These are phyloP conservation scores for Ctenodactylus gundi DNA, from an alignment of 2,113 vertebrate genomes.

Conservation along the genomic window DNA sequence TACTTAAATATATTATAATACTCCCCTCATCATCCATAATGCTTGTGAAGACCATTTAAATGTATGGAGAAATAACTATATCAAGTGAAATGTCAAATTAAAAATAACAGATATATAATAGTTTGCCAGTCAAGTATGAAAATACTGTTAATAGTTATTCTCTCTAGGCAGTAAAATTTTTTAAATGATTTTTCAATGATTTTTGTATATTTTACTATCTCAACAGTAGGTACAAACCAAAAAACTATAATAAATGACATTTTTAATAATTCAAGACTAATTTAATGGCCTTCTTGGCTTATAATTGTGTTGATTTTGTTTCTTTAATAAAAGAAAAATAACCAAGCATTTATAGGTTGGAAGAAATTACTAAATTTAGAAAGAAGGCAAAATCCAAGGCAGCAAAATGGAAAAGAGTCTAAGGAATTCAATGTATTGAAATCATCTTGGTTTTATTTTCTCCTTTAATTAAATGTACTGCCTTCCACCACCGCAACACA, in stretches of 20 bases:
- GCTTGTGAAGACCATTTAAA: background rate
- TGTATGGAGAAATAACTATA: background rate
- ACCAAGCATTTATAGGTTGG: background rate
- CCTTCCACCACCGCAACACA: background rate
- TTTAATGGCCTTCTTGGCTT: background rate
- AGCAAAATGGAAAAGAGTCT: background rate
- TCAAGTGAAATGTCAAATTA: constrained; percentile 13
- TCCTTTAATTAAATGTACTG: background rate
- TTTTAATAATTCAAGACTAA: constrained; percentile 40
- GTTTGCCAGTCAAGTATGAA: background rate
- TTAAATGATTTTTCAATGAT: background rate
- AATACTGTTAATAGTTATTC: background rate
- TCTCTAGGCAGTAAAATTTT: background rate
- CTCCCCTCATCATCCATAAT: background rate
- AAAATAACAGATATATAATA: background rate
- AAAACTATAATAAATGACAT: constrained; percentile 27
- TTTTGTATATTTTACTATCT: constrained; percentile 43
- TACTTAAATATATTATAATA: background rate
- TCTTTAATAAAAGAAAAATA: constrained; percentile 40
- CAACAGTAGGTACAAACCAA: background rate
- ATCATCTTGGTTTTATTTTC: background rate
- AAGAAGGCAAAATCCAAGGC: background rate
- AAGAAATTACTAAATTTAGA: background rate
- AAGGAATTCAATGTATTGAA: background rate
- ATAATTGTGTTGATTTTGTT: background rate